Base-by-base conservation (phyloP, 2,113 vertebrate species). In the Zeus faber region DNA sequence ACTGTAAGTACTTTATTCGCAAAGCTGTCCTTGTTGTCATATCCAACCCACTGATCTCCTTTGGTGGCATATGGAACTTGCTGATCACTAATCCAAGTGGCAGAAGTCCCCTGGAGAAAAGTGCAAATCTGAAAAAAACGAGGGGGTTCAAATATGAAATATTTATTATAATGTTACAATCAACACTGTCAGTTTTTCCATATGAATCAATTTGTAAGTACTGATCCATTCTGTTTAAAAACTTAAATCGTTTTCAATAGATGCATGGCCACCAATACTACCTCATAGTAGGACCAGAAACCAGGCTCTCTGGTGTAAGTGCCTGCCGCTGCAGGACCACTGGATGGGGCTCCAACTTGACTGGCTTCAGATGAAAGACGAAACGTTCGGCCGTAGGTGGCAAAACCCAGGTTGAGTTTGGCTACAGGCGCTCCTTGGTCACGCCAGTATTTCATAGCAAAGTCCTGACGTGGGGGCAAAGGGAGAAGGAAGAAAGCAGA, bases 271-370 rank as follows among this genome's bases (percentile, higher is more conserved):
- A 5, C 33, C 6, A 27, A 1, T 29, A 47, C 51, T 53, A 93
- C 91, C 89, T 94, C 91, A 62, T 88, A 93, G 74, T 91, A 92
- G 58, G 90, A 84, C 88, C 76, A 85, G 62, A 91, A 76, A 16
- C 92, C 89, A 1, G 82, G 65, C 45, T 92, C 84, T 8, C 76
- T 64, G 26, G 89, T 92, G 57, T 86, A 93, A 44, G 18, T 3
- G 24, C 89, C 91, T 25, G 88, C 70, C 61, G 74, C n/a, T 1
- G 79, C 89, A 2, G 85, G 60, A 25, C 90, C 89, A 25, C 54
- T 62, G 14, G 63, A 62, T 29, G 74, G 58, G 14, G 85, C 84
- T 58, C 85, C 79, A 35, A 90, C 14, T 2, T 55, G 14, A 43
- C 63, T 62, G 41, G 77, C 65, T 4, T 61, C 3, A 47, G 51